Evolutionary conservation across 2,888 invertebrate genomes (phyloP), one percentile per base, ranked within the genome.

Genomic region (Deladenus siricidicola): DNA sequence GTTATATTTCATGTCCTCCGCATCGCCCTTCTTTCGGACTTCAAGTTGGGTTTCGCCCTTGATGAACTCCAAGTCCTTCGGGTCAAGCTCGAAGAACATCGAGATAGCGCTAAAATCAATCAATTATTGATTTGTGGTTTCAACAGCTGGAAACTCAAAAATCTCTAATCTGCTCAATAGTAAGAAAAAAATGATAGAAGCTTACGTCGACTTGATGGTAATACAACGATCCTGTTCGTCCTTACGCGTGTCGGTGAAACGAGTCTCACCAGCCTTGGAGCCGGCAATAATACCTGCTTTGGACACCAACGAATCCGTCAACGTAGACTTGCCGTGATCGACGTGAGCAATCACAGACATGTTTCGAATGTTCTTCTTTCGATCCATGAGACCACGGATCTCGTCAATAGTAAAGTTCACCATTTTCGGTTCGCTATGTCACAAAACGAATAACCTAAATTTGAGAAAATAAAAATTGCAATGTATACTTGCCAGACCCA

Each of bases 381-480:
- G 90, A 89, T 99, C 96, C 98, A 99, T 99, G 88, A 99, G 90
- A 82, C 80, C 85, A 84, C 98, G 90, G 86, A 98, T 96, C 85
- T 98, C 93, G 85, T 96, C 96, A 84, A 99, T 90, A 73, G 96
- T 98, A 84, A 99, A 99, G 87, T 99, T 98, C 87, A 99, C 98
- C 98, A 34, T 34, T 34, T 34, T 34, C n/a, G n/a, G n/a, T n/a
- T n/a, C n/a, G n/a, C n/a, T n/a, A n/a, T n/a, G n/a, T n/a, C n/a
- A n/a, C n/a, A n/a, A n/a, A n/a, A n/a, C n/a, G n/a, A n/a, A n/a
- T n/a, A n/a, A n/a, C n/a, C n/a, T n/a, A n/a, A n/a, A n/a, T n/a
- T n/a, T n/a, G n/a, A n/a, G n/a, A n/a, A n/a, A n/a, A n/a, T n/a
- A n/a, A n/a, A n/a, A n/a, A n/a, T n/a, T n/a, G n/a, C n/a, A n/a